A percentile compares a stretch with the other conserved stretches of the same genome.
phyloP scores from a whole-genome alignment of 2,797 vertebrate species.

The Huso huso region DNA sequence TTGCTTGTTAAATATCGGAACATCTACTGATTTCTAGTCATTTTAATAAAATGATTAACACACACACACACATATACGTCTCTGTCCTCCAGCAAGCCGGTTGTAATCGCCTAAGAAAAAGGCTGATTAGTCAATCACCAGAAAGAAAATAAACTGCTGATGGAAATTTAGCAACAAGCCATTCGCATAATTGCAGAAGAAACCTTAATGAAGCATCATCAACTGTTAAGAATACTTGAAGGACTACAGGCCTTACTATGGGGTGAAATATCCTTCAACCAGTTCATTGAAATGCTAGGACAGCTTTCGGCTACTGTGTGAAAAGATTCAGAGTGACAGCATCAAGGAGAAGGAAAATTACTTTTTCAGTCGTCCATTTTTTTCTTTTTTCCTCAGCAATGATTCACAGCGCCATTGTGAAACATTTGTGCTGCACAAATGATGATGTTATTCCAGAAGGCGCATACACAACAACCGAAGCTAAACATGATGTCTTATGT shows the following conservation, averaged over 20 bases:
- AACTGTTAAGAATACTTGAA: slow-evolving; percentile 32
- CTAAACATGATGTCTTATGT: not conserved
- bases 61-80: not conserved
- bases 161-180: slow-evolving; percentile 25
- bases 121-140: slow-evolving; percentile 11
- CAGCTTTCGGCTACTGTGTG: slow-evolving; percentile 22
- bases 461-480: not conserved
- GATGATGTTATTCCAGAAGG: not conserved
- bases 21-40: not conserved
- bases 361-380: slow-evolving; percentile 4
- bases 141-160: slow-evolving; percentile 13
- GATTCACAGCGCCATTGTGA: not conserved
- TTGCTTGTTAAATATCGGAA: too few species aligned
- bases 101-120: slow-evolving; percentile 5
- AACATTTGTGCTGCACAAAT: slow-evolving; percentile 7
- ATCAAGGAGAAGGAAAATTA: slow-evolving; percentile 14
- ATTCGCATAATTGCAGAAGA: slow-evolving; percentile 30
- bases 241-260: slow-evolving; percentile 23
- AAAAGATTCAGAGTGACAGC: slow-evolving; percentile 23
- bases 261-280: slow-evolving; percentile 7
- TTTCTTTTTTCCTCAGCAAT: slow-evolving; percentile 8
- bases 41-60: not conserved
- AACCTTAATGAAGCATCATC: slow-evolving; percentile 35
- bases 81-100: slow-evolving; percentile 1
- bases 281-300: slow-evolving; percentile 13